These are phyloP conservation scores for Cochlearius cochlearius DNA, from an alignment of 2,113 vertebrate genomes.

Conservation along the genomic window DNA sequence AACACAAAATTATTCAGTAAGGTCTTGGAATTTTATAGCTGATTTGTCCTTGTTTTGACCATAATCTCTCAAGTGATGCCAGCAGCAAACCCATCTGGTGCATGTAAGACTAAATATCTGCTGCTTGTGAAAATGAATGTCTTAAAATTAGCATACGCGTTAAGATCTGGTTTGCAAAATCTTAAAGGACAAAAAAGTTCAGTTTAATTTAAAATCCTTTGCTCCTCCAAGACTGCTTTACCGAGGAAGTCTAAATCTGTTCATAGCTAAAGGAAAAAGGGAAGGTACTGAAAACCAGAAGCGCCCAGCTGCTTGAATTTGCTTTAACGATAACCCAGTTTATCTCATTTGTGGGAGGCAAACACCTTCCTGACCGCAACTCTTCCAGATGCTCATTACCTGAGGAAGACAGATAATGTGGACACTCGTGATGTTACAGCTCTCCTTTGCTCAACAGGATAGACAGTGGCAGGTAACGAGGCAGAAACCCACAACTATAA, in stretches of 20 bases:
- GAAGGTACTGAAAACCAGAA: neutral
- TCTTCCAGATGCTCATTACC: neutral
- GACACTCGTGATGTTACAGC: neutral
- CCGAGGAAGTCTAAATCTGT: neutral
- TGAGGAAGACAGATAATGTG: neutral
- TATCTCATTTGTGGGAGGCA: neutral
- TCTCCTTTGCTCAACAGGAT: neutral
- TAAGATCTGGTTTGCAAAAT: neutral
- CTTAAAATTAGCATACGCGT: neutral
- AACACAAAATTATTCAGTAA: neutral
- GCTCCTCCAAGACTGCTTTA: neutral
- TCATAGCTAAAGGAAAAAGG: neutral
- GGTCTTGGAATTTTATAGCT: neutral
- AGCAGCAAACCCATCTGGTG: neutral
- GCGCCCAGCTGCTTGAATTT: rapidly evolving
- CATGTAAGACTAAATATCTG: neutral
- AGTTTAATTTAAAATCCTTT: neutral
- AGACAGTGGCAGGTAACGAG: rapidly evolving
- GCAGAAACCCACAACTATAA: neutral
- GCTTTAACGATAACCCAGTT: neutral
- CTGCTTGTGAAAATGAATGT: neutral
- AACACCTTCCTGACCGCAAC: neutral
- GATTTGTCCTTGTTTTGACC: neutral
- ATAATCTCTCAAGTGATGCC: neutral
- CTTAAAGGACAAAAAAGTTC: neutral